Conservation (phyloP, 2,888 invertebrate genomes). For the Thymelicus sylvestris region DNA sequence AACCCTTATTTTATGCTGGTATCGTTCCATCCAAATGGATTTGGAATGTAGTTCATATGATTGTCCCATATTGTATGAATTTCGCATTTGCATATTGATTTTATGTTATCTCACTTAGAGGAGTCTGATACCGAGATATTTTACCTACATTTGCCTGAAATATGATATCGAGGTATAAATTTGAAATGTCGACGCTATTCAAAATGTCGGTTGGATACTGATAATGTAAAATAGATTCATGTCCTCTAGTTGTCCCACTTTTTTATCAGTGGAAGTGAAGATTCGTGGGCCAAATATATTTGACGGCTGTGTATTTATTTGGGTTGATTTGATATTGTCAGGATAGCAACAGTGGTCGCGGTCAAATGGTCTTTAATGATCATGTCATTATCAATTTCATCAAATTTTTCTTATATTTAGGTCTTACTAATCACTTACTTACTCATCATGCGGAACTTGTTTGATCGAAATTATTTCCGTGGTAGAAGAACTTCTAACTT, state of each 20-base stretch:
- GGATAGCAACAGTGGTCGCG: no score
- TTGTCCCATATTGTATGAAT: not conserved
- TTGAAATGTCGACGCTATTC: not conserved
- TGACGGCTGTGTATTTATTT: not conserved
- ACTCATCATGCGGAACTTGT: no score
- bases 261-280: slow-evolving; percentile 14
- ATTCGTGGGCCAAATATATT: not conserved
- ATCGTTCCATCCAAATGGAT: no score
- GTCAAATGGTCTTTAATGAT: no score
- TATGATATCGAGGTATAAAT: not conserved
- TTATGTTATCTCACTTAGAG: not conserved
- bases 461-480: no score
- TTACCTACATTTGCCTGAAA: not conserved
- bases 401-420: no score
- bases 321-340: no score
- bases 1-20: no score
- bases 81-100: slow-evolving; percentile 2
- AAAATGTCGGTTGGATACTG: slow-evolving; percentile 9
- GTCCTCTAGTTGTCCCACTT: slow-evolving; percentile 16
- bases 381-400: no score
- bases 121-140: not conserved
- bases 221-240: slow-evolving; percentile 20
- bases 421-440: no score
- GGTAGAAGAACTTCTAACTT: no score
- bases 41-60: no score